phyloP scores from a whole-genome alignment of 1,140 invertebrate species.

The Limonius californicus region DNA sequence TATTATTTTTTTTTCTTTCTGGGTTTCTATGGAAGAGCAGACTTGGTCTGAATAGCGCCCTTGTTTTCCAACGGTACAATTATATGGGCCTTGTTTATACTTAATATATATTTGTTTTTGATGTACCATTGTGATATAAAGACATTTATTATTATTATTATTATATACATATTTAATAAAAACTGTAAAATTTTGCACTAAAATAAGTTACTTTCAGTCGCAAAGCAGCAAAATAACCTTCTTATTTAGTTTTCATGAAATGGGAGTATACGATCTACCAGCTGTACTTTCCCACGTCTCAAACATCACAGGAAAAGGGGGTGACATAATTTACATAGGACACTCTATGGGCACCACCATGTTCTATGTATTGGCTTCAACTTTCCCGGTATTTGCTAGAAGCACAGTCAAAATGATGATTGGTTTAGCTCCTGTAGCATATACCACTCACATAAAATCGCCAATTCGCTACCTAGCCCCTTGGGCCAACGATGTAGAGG shows the following conservation, averaged over 20 bases:
- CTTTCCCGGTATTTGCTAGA: constrained; percentile 51
- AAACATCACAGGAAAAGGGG: constrained; percentile 34
- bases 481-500: constrained; percentile 55
- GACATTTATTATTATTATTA: too few relatives aligned
- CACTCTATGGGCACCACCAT: constrained; percentile 62
- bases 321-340: constrained; percentile 61
- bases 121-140: too few relatives aligned
- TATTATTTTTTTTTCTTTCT: too few relatives aligned
- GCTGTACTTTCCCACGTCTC: constrained; percentile 60
- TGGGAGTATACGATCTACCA: constrained; percentile 66
- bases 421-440: constrained; percentile 72
- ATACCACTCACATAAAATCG: constrained; percentile 64
- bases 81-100: too few relatives aligned
- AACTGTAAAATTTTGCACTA: too few relatives aligned
- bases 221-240: too few relatives aligned
- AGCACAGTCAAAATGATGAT: constrained; percentile 56
- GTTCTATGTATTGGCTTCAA: constrained; percentile 53
- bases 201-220: too few relatives aligned
- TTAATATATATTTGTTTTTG: too few relatives aligned
- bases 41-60: too few relatives aligned
- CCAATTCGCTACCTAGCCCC: constrained; percentile 60
- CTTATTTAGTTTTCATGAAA: constrained; percentile 59
- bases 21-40: too few relatives aligned
- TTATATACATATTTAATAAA: too few relatives aligned
- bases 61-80: too few relatives aligned